These are phyloP conservation scores for Smutsia temminckii DNA, from an alignment of 2,797 vertebrate genomes.

Conservation along the genomic window DNA sequence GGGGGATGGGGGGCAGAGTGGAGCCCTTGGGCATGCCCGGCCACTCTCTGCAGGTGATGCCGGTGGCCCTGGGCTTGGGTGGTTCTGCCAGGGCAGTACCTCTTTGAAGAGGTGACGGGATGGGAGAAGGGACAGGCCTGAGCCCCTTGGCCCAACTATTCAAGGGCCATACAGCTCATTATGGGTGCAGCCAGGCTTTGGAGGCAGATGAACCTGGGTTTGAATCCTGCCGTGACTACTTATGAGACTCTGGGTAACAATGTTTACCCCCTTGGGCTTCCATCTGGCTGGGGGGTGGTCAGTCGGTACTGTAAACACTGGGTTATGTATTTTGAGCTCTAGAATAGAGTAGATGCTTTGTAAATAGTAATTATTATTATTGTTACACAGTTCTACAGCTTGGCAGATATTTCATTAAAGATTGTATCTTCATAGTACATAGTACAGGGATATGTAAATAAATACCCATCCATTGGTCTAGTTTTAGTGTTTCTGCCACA, in stretches of 20 bases:
- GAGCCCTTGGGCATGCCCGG: not conserved
- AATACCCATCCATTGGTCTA: not conserved
- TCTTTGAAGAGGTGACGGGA: not conserved
- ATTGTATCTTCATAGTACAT: not conserved
- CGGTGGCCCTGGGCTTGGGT: not conserved
- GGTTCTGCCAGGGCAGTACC: not conserved
- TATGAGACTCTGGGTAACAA: not conserved
- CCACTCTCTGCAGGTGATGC: not conserved
- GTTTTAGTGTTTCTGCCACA: not conserved
- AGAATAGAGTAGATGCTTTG: not conserved
- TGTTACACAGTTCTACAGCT: not conserved
- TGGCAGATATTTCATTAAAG: not conserved
- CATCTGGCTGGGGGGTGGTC: not conserved
- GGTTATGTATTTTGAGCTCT: not conserved
- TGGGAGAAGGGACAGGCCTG: not conserved
- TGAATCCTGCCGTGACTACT: not conserved
- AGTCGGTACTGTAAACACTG: not conserved
- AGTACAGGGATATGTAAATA: not conserved
- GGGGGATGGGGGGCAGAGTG: not conserved
- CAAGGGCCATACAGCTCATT: not conserved
- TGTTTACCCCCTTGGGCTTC: not conserved
- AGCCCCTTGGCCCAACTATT: not conserved
- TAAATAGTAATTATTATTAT: not conserved
- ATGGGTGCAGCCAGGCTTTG: not conserved
- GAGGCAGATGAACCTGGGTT: not conserved